Base-by-base conservation (phyloP, 2,797 vertebrate species). In the Sebastiscus tertius region DNA sequence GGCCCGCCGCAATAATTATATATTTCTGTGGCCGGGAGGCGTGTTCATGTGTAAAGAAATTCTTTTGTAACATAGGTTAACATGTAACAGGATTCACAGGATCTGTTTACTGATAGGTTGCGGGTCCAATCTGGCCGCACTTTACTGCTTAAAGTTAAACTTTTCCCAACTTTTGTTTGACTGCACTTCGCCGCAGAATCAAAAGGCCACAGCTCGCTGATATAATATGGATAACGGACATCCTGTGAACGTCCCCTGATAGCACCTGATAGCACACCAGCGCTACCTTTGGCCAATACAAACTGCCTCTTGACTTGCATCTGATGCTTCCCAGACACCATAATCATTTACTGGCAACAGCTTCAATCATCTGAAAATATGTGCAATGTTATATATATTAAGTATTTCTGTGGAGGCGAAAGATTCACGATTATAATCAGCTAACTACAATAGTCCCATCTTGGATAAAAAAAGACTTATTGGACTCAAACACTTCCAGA, bases 341-440 rank as follows among this genome's bases (percentile, higher is more conserved):
- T 3, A 62, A 5, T 77, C 11, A 62, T 16, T 18, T 14, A n/a
- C 24, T 72, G 73, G 27, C 67, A 74, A 20, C 60, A 46, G 34
- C 10, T 27, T 42, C 42, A 79, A 10, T 63, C 68, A 61, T 74
- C 27, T 58, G 12, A 80, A 77, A 71, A 59, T 52, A 86, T 80
- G 36, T 16, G 3, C 56, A 24, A 34, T 34, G 27, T 63, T 14
- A 55, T 68, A 64, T n/a, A 49, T 59, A 16, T 18, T 31, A 2
- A 77, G 56, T 49, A 5, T 66, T 72, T 79, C 60, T 16, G 26
- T 36, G 31, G 13, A 72, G 60, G 26, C 52, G 18, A 56, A 59
- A 14, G 72, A 83, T 80, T 81, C 59, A 79, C 77, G 59, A 76
- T 71, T 31, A n/a, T 33, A 75, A 78, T 81, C 27, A 77, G 59